Evolutionary conservation across 2,797 vertebrate genomes (phyloP).

Genomic region (Yasuhikotakia modesta): DNA sequence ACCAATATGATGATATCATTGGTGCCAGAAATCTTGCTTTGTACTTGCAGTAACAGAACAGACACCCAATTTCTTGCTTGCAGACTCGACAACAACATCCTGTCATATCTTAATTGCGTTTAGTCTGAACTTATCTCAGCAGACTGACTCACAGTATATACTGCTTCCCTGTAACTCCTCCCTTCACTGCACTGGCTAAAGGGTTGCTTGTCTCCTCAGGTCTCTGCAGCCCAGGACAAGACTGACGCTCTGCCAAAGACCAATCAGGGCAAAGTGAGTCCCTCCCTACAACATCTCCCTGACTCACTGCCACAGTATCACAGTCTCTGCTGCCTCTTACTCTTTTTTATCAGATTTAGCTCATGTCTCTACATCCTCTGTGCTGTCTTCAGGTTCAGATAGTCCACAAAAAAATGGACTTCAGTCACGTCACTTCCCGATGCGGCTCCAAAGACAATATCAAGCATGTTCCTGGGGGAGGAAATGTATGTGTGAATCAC

Average conservation of each 20-base stretch:
- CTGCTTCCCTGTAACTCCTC: no score
- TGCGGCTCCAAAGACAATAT: constrained; percentile 99
- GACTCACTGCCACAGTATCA: constrained; percentile 42
- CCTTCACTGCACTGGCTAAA: constrained; percentile 67
- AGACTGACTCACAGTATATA: neutral
- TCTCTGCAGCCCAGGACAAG: constrained; percentile 76
- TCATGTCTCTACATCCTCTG: constrained; percentile 63
- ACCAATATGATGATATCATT: neutral
- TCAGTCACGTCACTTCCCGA: constrained; percentile 98
- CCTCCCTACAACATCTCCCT: constrained; percentile 55
- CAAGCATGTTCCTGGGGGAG: constrained; percentile 99
- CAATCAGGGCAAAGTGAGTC: constrained; percentile 81
- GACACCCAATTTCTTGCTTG: neutral
- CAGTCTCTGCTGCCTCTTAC: constrained; percentile 46
- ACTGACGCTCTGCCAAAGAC: constrained; percentile 65
- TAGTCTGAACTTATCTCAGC: neutral
- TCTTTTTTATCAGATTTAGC: neutral
- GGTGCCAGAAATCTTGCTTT: neutral
- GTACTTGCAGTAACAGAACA: neutral
- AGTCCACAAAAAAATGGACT: constrained; percentile 99
- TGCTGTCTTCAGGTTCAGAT: constrained; percentile 94
- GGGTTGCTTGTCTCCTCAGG: constrained; percentile 76
- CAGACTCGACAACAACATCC: neutral
- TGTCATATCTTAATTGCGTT: neutral
- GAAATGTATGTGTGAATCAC: constrained; percentile 87